Evolutionary conservation across 1,140 invertebrate species (phyloP).

Genomic region (Danaus melanippus): DNA sequence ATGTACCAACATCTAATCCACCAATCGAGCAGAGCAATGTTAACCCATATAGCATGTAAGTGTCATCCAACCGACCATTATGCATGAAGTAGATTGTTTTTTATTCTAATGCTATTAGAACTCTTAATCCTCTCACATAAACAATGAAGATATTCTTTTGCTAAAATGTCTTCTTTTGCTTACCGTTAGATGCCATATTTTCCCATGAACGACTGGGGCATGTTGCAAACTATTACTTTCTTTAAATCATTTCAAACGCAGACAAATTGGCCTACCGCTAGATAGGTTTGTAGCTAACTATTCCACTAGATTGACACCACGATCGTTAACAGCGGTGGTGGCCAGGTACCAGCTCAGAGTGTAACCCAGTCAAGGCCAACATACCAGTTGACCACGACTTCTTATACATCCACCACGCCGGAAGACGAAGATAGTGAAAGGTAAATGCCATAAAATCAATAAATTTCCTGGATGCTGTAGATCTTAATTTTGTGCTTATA

Average conservation of each 20-base stretch:
- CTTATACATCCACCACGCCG: conserved; percentile 17
- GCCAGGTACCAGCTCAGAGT: conserved; percentile 22
- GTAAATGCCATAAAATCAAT: conserved; percentile 17
- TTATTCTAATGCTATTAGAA: too few species aligned
- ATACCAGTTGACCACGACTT: conserved; percentile 25
- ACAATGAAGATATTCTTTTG: too few species aligned
- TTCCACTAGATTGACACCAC: conserved; percentile 2
- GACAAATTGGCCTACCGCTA: background rate
- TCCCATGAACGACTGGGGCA: too few species aligned
- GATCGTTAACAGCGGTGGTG: conserved; percentile 30
- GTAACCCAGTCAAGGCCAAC: conserved; percentile 20
- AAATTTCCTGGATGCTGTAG: background rate
- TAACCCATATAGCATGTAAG: conserved; percentile 44
- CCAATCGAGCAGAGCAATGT: conserved; percentile 26
- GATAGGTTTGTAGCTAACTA: conserved; percentile 11
- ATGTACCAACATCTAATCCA: conserved; percentile 30
- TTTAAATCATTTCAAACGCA: too few species aligned
- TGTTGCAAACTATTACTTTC: too few species aligned
- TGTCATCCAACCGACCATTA: conserved; percentile 4
- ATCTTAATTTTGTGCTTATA: too few species aligned
- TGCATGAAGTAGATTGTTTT: too few species aligned
- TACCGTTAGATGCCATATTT: too few species aligned
- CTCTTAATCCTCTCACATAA: too few species aligned
- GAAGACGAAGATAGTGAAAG: conserved; percentile 28
- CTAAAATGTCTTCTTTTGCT: too few species aligned